Percentiles rank a stretch among this genome's conserved stretches.
Conservation (phyloP, 2,113 vertebrate genomes). For the Sinocyclocheilus maitianheensis region DNA sequence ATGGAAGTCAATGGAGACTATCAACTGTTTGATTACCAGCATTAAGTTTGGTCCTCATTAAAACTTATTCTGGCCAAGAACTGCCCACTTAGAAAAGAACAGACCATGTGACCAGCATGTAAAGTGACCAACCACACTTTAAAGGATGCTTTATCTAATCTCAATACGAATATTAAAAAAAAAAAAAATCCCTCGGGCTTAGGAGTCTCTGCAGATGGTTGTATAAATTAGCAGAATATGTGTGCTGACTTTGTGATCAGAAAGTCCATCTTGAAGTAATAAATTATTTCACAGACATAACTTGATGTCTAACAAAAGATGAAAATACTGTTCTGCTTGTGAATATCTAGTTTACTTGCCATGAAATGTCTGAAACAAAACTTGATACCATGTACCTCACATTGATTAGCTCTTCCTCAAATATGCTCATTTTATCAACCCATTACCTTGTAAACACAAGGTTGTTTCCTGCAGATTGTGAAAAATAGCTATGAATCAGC, state of each 20-base stretch:
- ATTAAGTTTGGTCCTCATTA: not conserved
- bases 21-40: no score
- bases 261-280: constrained; percentile 2
- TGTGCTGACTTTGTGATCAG: not conserved
- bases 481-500: no score
- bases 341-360: not conserved
- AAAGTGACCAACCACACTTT: not conserved
- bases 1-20: no score
- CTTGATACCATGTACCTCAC: not conserved
- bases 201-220: not conserved
- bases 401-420: not conserved
- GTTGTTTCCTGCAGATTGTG: no score
- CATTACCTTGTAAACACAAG: not conserved
- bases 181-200: not conserved
- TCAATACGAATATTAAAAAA: not conserved
- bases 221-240: not conserved
- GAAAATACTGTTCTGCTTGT: not conserved
- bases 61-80: not conserved
- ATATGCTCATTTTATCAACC: not conserved
- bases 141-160: not conserved
- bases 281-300: not conserved
- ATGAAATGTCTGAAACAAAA: not conserved
- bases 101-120: not conserved
- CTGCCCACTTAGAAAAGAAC: not conserved
- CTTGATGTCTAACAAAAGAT: not conserved